Percentiles rank a stretch among this genome's conserved stretches.
phyloP scores from a whole-genome alignment of 1,140 invertebrate species.

The Streblospio benedicti region DNA sequence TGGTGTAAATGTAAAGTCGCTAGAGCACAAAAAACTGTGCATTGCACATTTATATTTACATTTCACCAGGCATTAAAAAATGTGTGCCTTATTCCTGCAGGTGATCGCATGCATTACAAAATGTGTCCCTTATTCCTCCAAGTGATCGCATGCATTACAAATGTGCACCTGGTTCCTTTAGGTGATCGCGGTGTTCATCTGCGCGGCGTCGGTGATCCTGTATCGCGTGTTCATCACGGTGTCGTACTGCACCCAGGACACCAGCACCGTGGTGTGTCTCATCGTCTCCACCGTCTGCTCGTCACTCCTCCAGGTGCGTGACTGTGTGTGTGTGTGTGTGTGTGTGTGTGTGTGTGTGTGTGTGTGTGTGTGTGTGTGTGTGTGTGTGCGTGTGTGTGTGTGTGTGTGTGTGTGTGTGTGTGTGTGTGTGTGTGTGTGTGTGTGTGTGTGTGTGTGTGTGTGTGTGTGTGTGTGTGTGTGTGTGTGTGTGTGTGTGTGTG shows the following conservation, averaged over 20 bases:
- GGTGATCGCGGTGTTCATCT: slow-evolving; percentile 29
- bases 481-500: no score
- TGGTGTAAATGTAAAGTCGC: no score
- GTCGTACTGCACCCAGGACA: slow-evolving; percentile 33
- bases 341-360: slow-evolving; percentile 9
- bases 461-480: not conserved
- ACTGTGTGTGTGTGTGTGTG: slow-evolving; percentile 6
- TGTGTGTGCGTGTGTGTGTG: slow-evolving; percentile 11
- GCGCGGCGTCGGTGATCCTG: slow-evolving; percentile 26
- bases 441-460: slow-evolving; percentile 2
- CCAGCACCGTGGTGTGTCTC: slow-evolving; percentile 27
- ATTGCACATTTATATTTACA: no score
- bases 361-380: slow-evolving; percentile 7
- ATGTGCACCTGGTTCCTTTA: no score
- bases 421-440: slow-evolving; percentile 9
- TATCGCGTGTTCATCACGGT: slow-evolving; percentile 43
- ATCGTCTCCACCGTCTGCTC: slow-evolving; percentile 38
- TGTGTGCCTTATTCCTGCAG: no score
- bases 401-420: slow-evolving; percentile 13
- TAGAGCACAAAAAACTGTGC: no score
- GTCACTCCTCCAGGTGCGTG: slow-evolving; percentile 36
- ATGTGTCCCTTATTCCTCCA: no score
- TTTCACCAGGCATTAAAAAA: no score
- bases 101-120: no score
- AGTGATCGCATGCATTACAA: no score